Base-by-base conservation (phyloP, 2,888 invertebrate genomes). In the Torymus auratus region DNA sequence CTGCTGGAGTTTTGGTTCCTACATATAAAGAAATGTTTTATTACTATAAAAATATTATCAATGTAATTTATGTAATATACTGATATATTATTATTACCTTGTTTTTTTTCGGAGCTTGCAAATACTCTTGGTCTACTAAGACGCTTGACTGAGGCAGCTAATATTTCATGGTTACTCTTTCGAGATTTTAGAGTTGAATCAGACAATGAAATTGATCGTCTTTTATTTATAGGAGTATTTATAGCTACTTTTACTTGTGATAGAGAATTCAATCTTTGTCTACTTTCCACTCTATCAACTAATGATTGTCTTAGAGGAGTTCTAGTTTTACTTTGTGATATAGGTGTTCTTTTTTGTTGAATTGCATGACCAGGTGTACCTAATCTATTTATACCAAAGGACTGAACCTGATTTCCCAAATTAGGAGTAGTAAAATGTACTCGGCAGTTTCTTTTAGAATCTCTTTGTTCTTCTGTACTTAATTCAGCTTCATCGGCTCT, bases 41-140 rank as follows among this genome's bases (percentile, higher is more conserved):
- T 68, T 15, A 61, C 68, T 10, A 52, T 28, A 41, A 20, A 41
- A 20, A 23, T 58, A 17, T 15, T 64, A 41, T 10, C 62, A 23
- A 13, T 60, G 50, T 53, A 55, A 61, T 67, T 65, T 64, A 62
- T 3, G 2, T 23, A 76, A 62, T 68, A 17, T 56, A 41, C 15
- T 12, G n/a, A 56, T n/a, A 74, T 41, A 11, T 71, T 71, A 58
- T 23, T 70, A 28, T 75, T 83, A 86, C 86, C 86, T 80, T 73
- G 15, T 83, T 86, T 86, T 72, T 83, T 85, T 17, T 79, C 81
- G 7, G 85, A 83, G 28, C 23, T 28, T 7, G 83, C 52, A 10
- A 85, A 82, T 7, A 91, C 89, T 84, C 92, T 88, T 1, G 91
- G 91, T 0, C 91, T 88, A 15, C 92, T 90, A 60, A 91, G 89